Evolutionary conservation across 2,888 invertebrate species (phyloP), one percentile per base, ranked within the genome.

Genomic region (Oeneis ivallda): DNA sequence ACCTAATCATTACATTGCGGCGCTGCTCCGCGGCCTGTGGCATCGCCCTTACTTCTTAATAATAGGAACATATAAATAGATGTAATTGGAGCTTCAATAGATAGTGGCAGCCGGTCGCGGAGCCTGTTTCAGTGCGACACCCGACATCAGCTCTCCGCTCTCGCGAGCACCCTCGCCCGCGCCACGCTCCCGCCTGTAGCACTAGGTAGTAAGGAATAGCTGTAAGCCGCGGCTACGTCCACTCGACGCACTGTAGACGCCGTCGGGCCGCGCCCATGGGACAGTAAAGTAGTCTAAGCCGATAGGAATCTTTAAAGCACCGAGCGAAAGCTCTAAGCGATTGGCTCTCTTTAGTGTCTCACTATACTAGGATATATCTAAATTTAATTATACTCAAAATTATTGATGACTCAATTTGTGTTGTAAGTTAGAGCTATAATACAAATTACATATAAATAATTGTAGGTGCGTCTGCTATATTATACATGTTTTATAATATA

Each of bases 51-150:
- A 54, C 47, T 39, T 45, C 32, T 39, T 62, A 62, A 54, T 61
- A 45, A 67, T 71, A 71, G 64, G 49, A 56, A 54, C 49, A 50
- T 50, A 63, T 50, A 63, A 59, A 66, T 69, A 71, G 64, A 19
- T 68, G 64, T 70, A 62, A 65, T 65, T 64, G 64, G 59, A 69
- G 65, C 62, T 70, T 61, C 66, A 56, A 47, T 69, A 64, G 49
- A 68, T 43, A 58, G 34, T 53, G 45, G 56, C 61, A 57, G 57
- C 58, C 52, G 57, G 39, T 61, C 43, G 53, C 41, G 57, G 74
- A 83, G 87, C 87, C 88, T 88, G 89, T 89, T 88, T 87, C 89
- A 87, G 87, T 87, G 86, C 74, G 71, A 72, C 75, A 76, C 76
- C 71, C 45, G 70, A 66, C 64, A 41, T 32, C 47, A n/a, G n/a